phyloP scores from a whole-genome alignment of 2,888 invertebrate genomes.

The Strigamia transsilvanica region DNA sequence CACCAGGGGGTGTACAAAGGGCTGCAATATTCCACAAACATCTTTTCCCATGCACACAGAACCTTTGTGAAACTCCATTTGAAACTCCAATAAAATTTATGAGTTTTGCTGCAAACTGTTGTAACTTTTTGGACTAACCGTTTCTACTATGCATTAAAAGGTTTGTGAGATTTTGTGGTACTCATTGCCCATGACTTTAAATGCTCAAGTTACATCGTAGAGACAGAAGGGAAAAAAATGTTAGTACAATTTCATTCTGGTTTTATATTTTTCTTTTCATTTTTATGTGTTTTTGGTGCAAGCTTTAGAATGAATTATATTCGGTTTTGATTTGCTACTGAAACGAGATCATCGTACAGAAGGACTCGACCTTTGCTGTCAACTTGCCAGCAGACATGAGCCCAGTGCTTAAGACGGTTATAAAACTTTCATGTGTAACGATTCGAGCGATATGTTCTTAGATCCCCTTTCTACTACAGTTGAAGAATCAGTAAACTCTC shows the following conservation, averaged over 20 bases:
- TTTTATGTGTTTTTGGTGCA: background rate
- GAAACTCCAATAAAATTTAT: too few relatives aligned
- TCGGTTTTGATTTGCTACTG: slow-evolving; percentile 36
- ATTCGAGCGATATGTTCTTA: slow-evolving; percentile 35
- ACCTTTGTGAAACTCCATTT: too few relatives aligned
- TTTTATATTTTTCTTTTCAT: background rate
- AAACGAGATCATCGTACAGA: slow-evolving; percentile 13
- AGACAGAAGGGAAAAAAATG: background rate
- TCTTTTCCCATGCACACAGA: too few relatives aligned
- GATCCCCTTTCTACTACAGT: slow-evolving; percentile 44
- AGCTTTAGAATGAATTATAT: slow-evolving; percentile 28
- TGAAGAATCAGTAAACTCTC: slow-evolving; percentile 43
- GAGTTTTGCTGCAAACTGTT: too few relatives aligned
- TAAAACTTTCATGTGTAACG: slow-evolving; percentile 49
- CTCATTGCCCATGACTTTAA: too few relatives aligned
- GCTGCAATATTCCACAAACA: too few relatives aligned
- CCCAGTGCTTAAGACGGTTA: slow-evolving; percentile 48
- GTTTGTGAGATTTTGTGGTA: too few relatives aligned
- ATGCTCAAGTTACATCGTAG: too few relatives aligned
- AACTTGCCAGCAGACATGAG: slow-evolving; percentile 49
- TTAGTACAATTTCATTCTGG: background rate
- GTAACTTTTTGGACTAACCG: too few relatives aligned
- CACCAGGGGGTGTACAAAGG: too few relatives aligned
- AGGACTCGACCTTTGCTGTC: slow-evolving; percentile 49
- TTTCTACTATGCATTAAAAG: too few relatives aligned